A percentile compares a stretch with the other conserved stretches of the same genome.
Conservation (phyloP, 2,888 invertebrate genomes). For the Megalurothrips usitatus region DNA sequence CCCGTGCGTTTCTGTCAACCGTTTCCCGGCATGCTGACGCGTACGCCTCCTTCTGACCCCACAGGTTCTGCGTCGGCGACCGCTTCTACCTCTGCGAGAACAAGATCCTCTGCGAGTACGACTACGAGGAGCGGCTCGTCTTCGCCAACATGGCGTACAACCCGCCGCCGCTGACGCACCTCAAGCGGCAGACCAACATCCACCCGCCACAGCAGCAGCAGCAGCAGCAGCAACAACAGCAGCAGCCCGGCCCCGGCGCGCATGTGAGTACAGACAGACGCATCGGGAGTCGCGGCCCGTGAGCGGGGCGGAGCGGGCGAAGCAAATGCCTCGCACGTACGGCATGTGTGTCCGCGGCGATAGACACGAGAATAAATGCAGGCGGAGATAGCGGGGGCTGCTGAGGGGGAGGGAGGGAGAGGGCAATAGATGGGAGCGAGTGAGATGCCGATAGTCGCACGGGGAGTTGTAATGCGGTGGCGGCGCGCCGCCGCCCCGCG, state of each 20-base stretch:
- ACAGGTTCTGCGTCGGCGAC: slow-evolving; percentile 96
- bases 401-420: background rate
- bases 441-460: background rate
- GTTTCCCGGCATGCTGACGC: no score
- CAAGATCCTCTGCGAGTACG: slow-evolving; percentile 96
- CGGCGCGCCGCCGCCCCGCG: background rate
- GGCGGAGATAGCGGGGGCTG: background rate
- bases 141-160: slow-evolving; percentile 94
- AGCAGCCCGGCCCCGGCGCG: background rate
- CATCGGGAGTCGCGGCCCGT: no score
- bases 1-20: no score
- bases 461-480: slow-evolving; percentile 12
- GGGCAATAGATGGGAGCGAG: background rate
- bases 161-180: slow-evolving; percentile 72
- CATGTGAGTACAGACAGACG: no score
- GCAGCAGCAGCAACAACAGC: background rate
- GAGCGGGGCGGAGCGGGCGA: no score
- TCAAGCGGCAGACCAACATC: slow-evolving; percentile 61
- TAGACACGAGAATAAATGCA: background rate
- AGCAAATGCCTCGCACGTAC: background rate
- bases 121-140: slow-evolving; percentile 92
- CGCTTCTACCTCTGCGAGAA: slow-evolving; percentile 95
- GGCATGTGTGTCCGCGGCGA: background rate
- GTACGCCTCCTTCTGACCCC: slow-evolving; percentile 35
- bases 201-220: background rate